Base-by-base conservation (phyloP, 92 coral and sea anemone species). In the Blastomussa wellsi region DNA sequence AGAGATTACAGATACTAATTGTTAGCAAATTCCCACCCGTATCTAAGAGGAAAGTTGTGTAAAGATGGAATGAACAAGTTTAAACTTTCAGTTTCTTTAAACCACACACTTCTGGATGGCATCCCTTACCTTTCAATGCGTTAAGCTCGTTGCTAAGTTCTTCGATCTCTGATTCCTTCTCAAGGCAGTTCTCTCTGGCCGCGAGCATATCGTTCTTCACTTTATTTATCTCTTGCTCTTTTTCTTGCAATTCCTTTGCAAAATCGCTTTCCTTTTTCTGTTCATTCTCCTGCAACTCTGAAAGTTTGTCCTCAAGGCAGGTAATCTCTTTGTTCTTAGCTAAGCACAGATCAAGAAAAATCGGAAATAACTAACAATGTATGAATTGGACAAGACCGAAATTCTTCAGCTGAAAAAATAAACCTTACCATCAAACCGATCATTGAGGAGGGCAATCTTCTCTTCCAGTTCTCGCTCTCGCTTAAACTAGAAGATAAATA, bases 51-150 rank as follows among this genome's bases (percentile, higher is more conserved):
- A n/a, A n/a, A n/a, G n/a, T n/a, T n/a, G n/a, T n/a, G n/a, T n/a
- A n/a, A n/a, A n/a, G n/a, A n/a, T n/a, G n/a, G n/a, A n/a, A n/a
- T n/a, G n/a, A n/a, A n/a, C n/a, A n/a, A n/a, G n/a, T n/a, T n/a
- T n/a, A n/a, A n/a, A n/a, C n/a, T n/a, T n/a, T n/a, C n/a, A n/a
- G n/a, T n/a, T n/a, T n/a, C n/a, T n/a, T n/a, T n/a, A n/a, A n/a
- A n/a, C n/a, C n/a, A n/a, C n/a, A n/a, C n/a, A n/a, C n/a, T n/a
- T n/a, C n/a, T n/a, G n/a, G n/a, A n/a, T n/a, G n/a, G n/a, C n/a
- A n/a, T n/a, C n/a, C n/a, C n/a, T 41, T 57, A 78, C 82, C 72
- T 78, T 57, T 78, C 41, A 78, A 2, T 28, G 71, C 59, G 24
- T 33, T 31, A 12, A 78, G 71, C 82, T 78, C 53, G 20, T 57